phyloP scores from a whole-genome alignment of 2,888 invertebrate genomes.

The Holacanthella duospinosa region DNA sequence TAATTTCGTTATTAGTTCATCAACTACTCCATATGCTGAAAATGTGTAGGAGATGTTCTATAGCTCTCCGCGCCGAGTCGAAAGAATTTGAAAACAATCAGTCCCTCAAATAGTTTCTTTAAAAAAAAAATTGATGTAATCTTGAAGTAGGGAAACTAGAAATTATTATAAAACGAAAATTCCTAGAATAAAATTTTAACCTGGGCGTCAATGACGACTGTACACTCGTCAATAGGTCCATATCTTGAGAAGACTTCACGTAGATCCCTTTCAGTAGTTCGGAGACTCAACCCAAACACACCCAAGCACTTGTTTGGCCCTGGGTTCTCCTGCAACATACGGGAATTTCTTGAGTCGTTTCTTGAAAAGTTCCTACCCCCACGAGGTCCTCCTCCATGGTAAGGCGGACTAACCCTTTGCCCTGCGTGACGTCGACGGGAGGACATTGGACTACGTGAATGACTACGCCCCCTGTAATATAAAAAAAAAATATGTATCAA shows the following conservation, averaged over 20 bases:
- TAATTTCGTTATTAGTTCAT: too few relatives aligned
- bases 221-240: conserved; percentile 46
- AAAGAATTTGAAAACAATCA: too few relatives aligned
- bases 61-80: too few relatives aligned
- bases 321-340: conserved; percentile 43
- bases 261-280: conserved; percentile 49
- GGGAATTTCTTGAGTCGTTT: conserved; percentile 8
- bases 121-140: too few relatives aligned
- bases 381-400: neutral
- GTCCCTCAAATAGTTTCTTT: too few relatives aligned
- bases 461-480: conserved; percentile 27
- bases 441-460: conserved; percentile 31
- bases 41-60: too few relatives aligned
- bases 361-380: neutral
- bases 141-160: too few relatives aligned
- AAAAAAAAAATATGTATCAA: too few relatives aligned
- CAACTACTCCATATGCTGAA: too few relatives aligned
- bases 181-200: too few relatives aligned
- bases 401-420: conserved; percentile 17
- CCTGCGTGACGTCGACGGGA: conserved; percentile 24
- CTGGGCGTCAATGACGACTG: conserved; percentile 37
- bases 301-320: conserved; percentile 48
- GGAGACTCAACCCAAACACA: conserved; percentile 50
- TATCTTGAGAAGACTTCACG: conserved; percentile 48
- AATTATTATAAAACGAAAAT: too few relatives aligned